A percentile compares a stretch with the other conserved stretches of the same genome.
Conservation (phyloP, 2,888 invertebrate genomes). For the Apocheima hispidaria region DNA sequence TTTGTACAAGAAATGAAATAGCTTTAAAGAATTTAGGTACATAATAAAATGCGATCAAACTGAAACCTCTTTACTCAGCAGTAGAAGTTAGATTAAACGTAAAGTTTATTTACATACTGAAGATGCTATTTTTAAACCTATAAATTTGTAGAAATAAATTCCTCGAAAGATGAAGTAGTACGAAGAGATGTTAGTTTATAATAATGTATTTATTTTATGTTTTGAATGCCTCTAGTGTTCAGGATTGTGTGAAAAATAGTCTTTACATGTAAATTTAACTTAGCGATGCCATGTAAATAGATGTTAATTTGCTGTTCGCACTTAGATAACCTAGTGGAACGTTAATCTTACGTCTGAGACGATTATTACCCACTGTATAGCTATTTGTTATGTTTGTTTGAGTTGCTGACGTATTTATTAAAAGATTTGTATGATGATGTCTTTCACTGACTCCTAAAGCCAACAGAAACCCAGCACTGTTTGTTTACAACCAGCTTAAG, state of each 20-base stretch:
- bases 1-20: constrained; percentile 12
- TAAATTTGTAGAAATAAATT: constrained; percentile 42
- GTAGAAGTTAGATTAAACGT: constrained; percentile 44
- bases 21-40: constrained; percentile 11
- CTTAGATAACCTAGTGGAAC: constrained; percentile 45
- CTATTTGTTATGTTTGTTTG: constrained; percentile 77
- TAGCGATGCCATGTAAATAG: constrained; percentile 70
- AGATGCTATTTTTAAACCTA: constrained; percentile 40
- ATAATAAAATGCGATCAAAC: constrained; percentile 10
- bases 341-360: constrained; percentile 14
- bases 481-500: no score
- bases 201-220: constrained; percentile 27
- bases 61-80: constrained; percentile 33
- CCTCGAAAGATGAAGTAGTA: constrained; percentile 25
- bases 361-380: constrained; percentile 47
- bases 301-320: constrained; percentile 56
- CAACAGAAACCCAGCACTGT: not conserved
- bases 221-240: constrained; percentile 32
- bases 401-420: constrained; percentile 60
- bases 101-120: constrained; percentile 41
- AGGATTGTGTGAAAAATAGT: constrained; percentile 37
- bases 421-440: constrained; percentile 64
- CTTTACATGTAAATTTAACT: constrained; percentile 58
- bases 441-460: constrained; percentile 35
- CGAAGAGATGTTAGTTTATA: constrained; percentile 19